Evolutionary conservation across 1,140 invertebrate genomes (phyloP), one percentile per base, ranked within the genome.

Genomic region (Hylyphantes graminicola): DNA sequence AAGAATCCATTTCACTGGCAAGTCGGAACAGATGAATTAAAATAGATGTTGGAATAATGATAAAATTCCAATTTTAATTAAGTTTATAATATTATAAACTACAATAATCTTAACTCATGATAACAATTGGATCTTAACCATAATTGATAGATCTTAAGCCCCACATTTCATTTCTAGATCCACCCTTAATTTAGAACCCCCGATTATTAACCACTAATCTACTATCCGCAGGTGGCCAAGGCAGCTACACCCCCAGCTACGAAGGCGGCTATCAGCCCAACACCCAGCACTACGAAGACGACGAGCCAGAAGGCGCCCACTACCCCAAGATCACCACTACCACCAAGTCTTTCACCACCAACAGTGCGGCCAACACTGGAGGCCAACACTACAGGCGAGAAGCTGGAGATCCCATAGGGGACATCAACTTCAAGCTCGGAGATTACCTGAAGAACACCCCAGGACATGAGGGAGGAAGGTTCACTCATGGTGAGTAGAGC

Each of bases 271-370:
- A 59, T 13, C 68, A 75, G 17, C 51, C 17, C 7, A 63, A 53
- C 55, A 15, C 11, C 12, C 17, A 35, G 48, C 17, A 82, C 59
- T 35, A 21, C 12, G 57, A 75, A 7, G 61, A 77, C 5, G n/a
- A 76, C 12, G 73, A 76, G 19, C 64, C 68, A 9, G 77, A 80
- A 15, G 82, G 35, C 7, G 21, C 50, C 7, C 17, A 74, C 19
- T 51, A 65, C 50, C 82, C 82, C 0, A 85, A 85, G 57, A 61
- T 85, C 9, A 55, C 61, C 19, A 83, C 80, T 12, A 74, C 70
- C 70, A 85, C 82, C 73, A 85, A 85, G 54, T 50, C 82, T 53
- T 61, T 59, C 55, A 77, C 82, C 65, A 76, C 82, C 21, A 85
- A 57, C 74, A 85, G 74, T 53, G 80, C 80, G 51, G 59, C 63